Percentiles rank a stretch among this genome's conserved stretches.
Evolutionary conservation across 2,888 invertebrate genomes (phyloP).

Genomic region (Pheosia gnoma): DNA sequence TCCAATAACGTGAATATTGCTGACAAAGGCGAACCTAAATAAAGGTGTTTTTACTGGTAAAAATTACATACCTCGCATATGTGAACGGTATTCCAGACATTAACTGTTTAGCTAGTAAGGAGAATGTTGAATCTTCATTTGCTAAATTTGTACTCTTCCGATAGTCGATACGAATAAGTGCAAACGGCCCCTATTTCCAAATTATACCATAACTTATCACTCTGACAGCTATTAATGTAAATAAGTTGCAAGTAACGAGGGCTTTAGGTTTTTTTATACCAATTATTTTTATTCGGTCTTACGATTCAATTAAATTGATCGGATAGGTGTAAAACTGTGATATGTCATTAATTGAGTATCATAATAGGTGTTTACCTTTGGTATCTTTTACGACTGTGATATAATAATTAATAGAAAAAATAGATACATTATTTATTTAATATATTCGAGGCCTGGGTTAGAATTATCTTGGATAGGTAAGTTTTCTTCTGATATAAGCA

Average conservation of each 20-base stretch:
- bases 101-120: no score
- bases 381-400: not conserved
- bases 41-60: no score
- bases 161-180: not conserved
- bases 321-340: constrained; percentile 5
- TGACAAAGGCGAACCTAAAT: no score
- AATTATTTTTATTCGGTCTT: not conserved
- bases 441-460: no score
- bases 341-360: constrained; percentile 1
- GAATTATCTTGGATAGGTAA: no score
- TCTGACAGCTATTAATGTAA: constrained; percentile 6
- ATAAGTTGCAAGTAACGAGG: constrained; percentile 3
- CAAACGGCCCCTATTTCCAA: not conserved
- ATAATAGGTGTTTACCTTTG: not conserved
- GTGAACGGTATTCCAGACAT: no score
- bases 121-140: no score
- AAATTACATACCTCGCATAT: no score
- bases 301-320: constrained; percentile 4
- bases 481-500: not conserved
- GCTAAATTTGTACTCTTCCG: no score
- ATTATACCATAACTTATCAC: not conserved
- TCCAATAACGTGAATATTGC: no score
- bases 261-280: not conserved
- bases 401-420: no score
- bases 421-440: no score